A percentile compares a stretch with the other conserved stretches of the same genome.
Conservation (phyloP, 2,888 invertebrate species). For the Eupithecia insigniata region DNA sequence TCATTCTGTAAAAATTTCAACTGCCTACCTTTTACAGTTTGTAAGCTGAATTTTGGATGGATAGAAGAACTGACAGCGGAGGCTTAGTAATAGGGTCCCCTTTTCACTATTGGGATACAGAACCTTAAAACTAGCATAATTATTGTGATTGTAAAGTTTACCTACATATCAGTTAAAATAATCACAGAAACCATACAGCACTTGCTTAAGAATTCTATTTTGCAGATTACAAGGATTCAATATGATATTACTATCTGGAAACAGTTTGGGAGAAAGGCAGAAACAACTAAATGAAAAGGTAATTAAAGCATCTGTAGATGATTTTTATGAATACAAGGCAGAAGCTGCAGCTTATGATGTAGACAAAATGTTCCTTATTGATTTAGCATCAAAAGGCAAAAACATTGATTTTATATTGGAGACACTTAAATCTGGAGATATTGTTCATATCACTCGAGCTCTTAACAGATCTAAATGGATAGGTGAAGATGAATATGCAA, state of each 20-base stretch:
- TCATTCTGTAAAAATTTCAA: no score
- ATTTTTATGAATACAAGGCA: conserved; percentile 52
- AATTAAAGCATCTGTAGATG: conserved; percentile 46
- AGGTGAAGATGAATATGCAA: conserved; percentile 53
- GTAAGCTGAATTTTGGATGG: no score
- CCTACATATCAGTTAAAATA: neutral
- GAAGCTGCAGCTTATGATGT: conserved; percentile 55
- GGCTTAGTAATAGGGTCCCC: no score
- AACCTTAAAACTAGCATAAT: neutral
- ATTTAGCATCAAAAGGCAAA: conserved; percentile 62
- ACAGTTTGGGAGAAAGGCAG: conserved; percentile 55
- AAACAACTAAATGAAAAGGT: conserved; percentile 56
- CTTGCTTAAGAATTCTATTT: conserved; percentile 22
- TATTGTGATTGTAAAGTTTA: neutral
- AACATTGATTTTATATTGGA: conserved; percentile 63
- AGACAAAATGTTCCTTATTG: conserved; percentile 67
- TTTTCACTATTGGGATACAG: no score
- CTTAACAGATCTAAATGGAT: conserved; percentile 63
- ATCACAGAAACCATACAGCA: neutral
- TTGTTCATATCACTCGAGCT: conserved; percentile 60
- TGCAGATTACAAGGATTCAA: conserved; percentile 41
- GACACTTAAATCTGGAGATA: conserved; percentile 63
- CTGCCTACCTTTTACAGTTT: no score
- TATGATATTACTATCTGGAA: conserved; percentile 56
- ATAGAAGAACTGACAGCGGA: no score